Conservation (phyloP, 2,888 invertebrate genomes). For the Cinara cedri region DNA sequence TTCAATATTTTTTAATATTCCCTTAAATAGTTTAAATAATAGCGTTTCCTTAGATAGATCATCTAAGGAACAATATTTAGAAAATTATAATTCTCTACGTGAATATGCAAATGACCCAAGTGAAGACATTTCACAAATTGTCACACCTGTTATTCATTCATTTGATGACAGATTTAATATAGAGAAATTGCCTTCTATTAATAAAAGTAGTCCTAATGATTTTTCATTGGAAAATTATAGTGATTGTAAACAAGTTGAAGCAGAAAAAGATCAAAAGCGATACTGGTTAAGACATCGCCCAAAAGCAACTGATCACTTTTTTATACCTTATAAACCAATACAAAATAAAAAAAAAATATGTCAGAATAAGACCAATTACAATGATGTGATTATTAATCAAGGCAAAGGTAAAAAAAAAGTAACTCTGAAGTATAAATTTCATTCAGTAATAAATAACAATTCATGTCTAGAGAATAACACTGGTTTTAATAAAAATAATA, state of each 20-base stretch:
- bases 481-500: neutral
- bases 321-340: neutral
- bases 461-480: neutral
- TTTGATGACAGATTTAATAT: neutral
- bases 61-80: neutral
- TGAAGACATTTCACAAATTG: neutral
- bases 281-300: constrained; percentile 25
- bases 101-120: neutral
- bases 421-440: constrained; percentile 15
- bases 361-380: neutral
- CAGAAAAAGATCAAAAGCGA: neutral
- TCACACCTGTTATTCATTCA: neutral
- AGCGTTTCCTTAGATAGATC: neutral
- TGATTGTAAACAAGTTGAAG: neutral
- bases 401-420: neutral
- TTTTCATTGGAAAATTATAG: too few species aligned
- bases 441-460: constrained; percentile 10
- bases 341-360: neutral
- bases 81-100: too few species aligned
- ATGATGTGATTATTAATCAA: neutral
- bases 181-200: neutral
- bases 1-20: neutral
- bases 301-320: constrained; percentile 15
- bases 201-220: neutral
- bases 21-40: neutral